Percentiles rank a stretch among this genome's conserved stretches.
Conservation (phyloP, 2,888 invertebrate genomes). For the Mythimna albipuncta region DNA sequence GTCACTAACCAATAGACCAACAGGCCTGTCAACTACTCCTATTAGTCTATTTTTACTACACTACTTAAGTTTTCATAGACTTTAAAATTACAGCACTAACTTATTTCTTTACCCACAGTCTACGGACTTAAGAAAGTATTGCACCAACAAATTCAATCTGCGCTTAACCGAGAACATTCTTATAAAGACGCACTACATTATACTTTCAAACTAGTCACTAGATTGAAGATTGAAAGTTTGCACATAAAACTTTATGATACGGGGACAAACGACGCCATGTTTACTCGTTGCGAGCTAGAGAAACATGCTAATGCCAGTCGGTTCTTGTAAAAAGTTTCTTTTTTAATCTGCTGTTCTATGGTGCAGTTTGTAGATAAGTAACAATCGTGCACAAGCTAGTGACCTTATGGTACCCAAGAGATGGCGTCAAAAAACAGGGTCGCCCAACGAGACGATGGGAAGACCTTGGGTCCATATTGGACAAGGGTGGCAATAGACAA, state of each 20-base stretch:
- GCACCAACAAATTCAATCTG: conserved; percentile 48
- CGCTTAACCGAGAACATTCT: conserved; percentile 27
- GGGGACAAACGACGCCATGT: conserved; percentile 11
- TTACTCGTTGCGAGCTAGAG: conserved; percentile 4
- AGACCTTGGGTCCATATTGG: no score
- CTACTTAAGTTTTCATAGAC: neutral
- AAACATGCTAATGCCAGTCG: conserved; percentile 8
- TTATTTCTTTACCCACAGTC: neutral
- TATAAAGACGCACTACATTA: conserved; percentile 27
- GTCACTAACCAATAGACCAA: no score
- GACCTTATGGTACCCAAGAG: no score
- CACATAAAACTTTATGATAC: conserved; percentile 41
- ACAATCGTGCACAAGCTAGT: no score
- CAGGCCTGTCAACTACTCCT: no score
- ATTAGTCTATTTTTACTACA: neutral
- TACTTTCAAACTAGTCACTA: conserved; percentile 47
- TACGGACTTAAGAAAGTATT: neutral
- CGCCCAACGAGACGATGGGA: no score
- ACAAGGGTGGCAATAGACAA: no score
- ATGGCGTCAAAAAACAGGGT: no score
- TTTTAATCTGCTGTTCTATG: neutral
- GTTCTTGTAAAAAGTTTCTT: conserved; percentile 9
- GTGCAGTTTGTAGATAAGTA: no score
- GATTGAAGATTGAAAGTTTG: conserved; percentile 51
- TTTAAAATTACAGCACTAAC: neutral